phyloP scores from a whole-genome alignment of 1,140 invertebrate genomes.

The Lepidotrigona ventralis region DNA sequence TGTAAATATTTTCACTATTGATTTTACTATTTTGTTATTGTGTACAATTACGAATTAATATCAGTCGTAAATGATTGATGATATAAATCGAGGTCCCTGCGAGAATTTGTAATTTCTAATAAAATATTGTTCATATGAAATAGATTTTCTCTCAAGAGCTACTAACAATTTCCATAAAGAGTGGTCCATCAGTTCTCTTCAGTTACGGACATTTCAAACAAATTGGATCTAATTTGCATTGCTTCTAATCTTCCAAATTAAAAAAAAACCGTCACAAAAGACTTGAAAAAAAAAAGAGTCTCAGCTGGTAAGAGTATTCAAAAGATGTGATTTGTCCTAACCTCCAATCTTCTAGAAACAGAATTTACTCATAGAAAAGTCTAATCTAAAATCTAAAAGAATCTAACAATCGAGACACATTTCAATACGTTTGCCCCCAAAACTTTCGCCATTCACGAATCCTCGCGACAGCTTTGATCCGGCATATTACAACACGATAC shows the following conservation, averaged over 20 bases:
- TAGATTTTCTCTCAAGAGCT: not conserved
- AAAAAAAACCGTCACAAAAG: not conserved
- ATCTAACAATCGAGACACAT: not conserved
- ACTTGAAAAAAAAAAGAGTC: too few species aligned
- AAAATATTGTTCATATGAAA: not conserved
- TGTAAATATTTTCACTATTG: not conserved
- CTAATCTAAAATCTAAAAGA: not conserved
- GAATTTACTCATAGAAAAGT: not conserved
- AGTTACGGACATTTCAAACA: not conserved
- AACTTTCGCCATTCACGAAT: conserved; percentile 23
- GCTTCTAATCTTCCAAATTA: not conserved
- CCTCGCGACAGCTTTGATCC: not conserved
- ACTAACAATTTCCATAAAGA: not conserved
- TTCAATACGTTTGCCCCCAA: not conserved
- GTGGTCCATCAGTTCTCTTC: not conserved
- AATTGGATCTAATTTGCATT: not conserved
- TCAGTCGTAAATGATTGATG: not conserved
- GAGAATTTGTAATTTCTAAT: not conserved
- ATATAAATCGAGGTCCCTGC: not conserved
- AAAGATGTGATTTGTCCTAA: not conserved
- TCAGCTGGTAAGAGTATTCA: not conserved
- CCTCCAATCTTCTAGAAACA: not conserved
- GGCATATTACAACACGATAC: conserved; percentile 6
- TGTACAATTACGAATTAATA: not conserved
- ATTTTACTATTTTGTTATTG: not conserved